Evolutionary conservation across 2,797 vertebrate genomes (phyloP).

Genomic region (Artibeus jamaicensis): DNA sequence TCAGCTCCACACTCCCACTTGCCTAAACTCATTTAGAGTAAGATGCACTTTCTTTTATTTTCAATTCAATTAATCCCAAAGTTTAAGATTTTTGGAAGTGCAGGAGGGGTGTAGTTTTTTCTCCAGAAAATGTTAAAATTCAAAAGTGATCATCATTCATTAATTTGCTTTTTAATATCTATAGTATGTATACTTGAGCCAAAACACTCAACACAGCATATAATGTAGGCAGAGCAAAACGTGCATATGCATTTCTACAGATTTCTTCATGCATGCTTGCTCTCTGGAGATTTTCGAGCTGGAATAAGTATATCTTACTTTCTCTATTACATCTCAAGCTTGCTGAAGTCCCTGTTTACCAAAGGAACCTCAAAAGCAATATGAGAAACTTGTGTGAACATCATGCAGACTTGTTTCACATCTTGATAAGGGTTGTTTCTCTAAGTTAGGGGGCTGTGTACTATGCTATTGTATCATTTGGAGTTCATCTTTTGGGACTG

Average conservation of each 20-base stretch:
- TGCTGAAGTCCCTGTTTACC: not conserved
- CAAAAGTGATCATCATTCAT: not conserved
- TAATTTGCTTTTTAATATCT: constrained; percentile 7
- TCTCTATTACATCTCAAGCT: not conserved
- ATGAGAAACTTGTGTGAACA: accelerated
- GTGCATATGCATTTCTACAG: accelerated
- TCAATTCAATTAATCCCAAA: not conserved
- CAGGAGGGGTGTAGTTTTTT: not conserved
- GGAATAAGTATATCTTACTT: accelerated
- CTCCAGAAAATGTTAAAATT: not conserved
- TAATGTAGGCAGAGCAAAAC: accelerated
- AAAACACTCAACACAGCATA: accelerated
- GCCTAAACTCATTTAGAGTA: not conserved
- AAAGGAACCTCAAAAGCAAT: no score
- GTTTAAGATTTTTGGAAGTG: not conserved
- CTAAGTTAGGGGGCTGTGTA: not conserved
- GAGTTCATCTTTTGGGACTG: no score
- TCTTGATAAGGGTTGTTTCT: accelerated
- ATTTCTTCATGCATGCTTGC: accelerated
- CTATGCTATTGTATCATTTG: accelerated
- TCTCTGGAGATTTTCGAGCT: not conserved
- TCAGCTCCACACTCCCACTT: not conserved
- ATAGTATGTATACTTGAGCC: not conserved
- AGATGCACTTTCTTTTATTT: constrained; percentile 14
- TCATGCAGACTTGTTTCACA: not conserved